phyloP scores from a whole-genome alignment of 64 coral and sea anemone species.

The Anthopleura sola region DNA sequence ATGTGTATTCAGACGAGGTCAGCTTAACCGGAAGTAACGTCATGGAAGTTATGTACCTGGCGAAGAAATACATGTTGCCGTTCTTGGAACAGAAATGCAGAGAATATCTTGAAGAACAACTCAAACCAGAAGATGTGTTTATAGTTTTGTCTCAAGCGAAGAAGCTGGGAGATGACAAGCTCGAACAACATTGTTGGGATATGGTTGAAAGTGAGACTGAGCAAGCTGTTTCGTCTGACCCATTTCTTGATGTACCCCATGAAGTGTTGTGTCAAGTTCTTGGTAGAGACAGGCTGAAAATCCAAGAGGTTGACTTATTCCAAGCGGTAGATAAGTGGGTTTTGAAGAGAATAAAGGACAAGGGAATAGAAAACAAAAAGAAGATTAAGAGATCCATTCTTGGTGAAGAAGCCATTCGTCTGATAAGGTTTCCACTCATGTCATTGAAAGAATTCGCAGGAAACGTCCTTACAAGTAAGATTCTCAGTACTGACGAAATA shows the following conservation, averaged over 20 bases:
- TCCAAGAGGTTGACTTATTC: constrained; percentile 7
- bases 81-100: constrained; percentile 34
- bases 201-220: constrained; percentile 23
- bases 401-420: constrained; percentile 8
- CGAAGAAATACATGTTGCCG: constrained; percentile 45
- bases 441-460: constrained; percentile 23
- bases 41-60: constrained; percentile 31
- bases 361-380: neutral
- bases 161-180: constrained; percentile 15
- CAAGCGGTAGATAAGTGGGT: constrained; percentile 14
- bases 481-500: neutral
- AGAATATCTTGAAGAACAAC: constrained; percentile 19
- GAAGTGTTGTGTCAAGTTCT: constrained; percentile 26
- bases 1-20: constrained; percentile 31
- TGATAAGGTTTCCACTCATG: constrained; percentile 27
- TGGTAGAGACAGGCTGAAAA: constrained; percentile 13
- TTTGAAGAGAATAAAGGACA: neutral
- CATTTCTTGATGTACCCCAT: neutral
- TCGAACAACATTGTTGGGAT: constrained; percentile 35
- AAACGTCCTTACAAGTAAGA: neutral
- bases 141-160: constrained; percentile 5
- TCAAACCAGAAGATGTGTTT: constrained; percentile 38
- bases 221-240: neutral
- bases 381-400: constrained; percentile 20
- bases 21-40: constrained; percentile 26